Base-by-base conservation (phyloP, 2,888 invertebrate species). In the Halictus quadricinctus region DNA sequence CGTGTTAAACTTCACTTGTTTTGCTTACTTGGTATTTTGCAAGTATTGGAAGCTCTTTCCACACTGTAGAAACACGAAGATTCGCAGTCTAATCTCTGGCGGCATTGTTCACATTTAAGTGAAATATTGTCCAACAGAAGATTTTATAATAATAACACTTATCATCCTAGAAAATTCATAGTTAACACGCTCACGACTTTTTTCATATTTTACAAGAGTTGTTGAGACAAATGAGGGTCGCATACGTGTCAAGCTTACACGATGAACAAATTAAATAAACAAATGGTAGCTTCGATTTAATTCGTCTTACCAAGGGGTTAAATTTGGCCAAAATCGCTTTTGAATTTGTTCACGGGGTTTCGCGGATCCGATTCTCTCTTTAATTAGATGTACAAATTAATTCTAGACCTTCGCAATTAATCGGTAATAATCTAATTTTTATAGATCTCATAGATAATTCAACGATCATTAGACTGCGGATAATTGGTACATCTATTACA, bases 361-460 rank as follows among this genome's bases (percentile, higher is more conserved):
- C 60, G 21, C 10, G 70, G 41, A 25, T 48, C 48, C 72, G 54
- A 72, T 72, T 46, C 72, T 48, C 72, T 36, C 25, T 46, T n/a
- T 58, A 48, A 12, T 58, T n/a, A 58, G 21, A 5, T 58, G 58
- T 58, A 58, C 58, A 58, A 58, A 58, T 58, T 58, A 58, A 58
- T 58, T 58, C 58, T 10, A 10, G 8, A 58, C 58, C n/a, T 12
- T n/a, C n/a, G 4, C 8, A n/a, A n/a, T n/a, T 12, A 3, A 58
- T 58, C n/a, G 1, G n/a, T 58, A 58, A 58, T 58, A 58, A 58
- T n/a, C 1, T 12, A 58, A n/a, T n/a, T 58, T 58, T 58, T 5
- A 58, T 58, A n/a, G n/a, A n/a, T n/a, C 12, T 58, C n/a, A 0
- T 58, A 10, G 21, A 12, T 12, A 12, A 12, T 58, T 58, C 58